Evolutionary conservation across 2,888 invertebrate species (phyloP).

Genomic region (Brachypalpus laphriformis): DNA sequence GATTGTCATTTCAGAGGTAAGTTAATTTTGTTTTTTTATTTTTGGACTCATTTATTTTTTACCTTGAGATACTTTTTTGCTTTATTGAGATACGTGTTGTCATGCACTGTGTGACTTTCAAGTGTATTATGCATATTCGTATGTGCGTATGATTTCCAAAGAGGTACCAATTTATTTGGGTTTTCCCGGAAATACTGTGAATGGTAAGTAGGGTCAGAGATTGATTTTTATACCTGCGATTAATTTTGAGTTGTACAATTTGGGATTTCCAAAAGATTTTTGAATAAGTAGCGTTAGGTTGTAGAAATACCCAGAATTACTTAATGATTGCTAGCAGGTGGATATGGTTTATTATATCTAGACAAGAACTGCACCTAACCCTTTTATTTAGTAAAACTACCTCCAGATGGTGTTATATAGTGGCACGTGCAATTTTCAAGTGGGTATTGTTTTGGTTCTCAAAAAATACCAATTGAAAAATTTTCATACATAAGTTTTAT

Average conservation of each 20-base stretch:
- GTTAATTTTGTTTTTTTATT: conserved; percentile 30
- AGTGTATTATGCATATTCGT: conserved; percentile 8
- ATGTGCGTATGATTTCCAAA: background rate
- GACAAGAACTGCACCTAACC: conserved; percentile 28
- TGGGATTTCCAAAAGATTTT: conserved; percentile 47
- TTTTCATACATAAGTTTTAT: too few relatives aligned
- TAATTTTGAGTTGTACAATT: background rate
- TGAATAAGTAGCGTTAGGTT: conserved; percentile 38
- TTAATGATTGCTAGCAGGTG: conserved; percentile 26
- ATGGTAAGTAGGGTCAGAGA: conserved; percentile 5
- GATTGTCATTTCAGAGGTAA: conserved; percentile 76
- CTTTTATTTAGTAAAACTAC: background rate
- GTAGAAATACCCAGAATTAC: conserved; percentile 23
- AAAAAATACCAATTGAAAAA: too few relatives aligned
- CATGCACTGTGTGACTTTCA: background rate
- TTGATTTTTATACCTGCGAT: conserved; percentile 17
- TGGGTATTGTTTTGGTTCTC: too few relatives aligned
- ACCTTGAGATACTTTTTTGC: conserved; percentile 37
- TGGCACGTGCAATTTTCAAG: background rate
- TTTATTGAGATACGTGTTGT: conserved; percentile 28
- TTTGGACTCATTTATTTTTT: background rate
- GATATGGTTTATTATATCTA: conserved; percentile 23
- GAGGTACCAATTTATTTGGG: conserved; percentile 51
- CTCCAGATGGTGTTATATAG: background rate
- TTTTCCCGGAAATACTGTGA: conserved; percentile 55